phyloP scores from a whole-genome alignment of 2,797 vertebrate species.

The Esox masquinongy region DNA sequence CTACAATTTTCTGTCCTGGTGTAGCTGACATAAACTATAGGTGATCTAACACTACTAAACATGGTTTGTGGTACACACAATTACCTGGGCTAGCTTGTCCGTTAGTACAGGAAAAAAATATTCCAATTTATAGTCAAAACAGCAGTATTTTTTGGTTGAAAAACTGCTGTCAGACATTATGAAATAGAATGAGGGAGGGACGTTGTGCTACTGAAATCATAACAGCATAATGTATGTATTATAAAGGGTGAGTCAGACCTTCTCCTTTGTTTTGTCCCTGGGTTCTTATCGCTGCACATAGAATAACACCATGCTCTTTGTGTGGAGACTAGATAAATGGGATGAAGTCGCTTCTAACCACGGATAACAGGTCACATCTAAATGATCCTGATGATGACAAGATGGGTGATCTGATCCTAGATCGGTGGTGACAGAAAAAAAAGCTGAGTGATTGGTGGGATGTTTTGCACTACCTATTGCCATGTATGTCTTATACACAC shows the following conservation, averaged over 20 bases:
- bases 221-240: not conserved
- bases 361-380: not conserved
- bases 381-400: not conserved
- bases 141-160: not conserved
- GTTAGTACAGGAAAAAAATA: not conserved
- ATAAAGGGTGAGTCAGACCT: not conserved
- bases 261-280: not conserved
- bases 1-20: not conserved
- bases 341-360: not conserved
- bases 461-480: conserved; percentile 7
- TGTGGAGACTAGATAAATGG: not conserved
- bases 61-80: not conserved
- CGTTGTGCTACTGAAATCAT: not conserved
- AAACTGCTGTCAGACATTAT: not conserved
- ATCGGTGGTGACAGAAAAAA: conserved; percentile 16
- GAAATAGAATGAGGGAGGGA: not conserved
- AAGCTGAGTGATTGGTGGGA: conserved; percentile 5
- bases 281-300: not conserved
- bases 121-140: not conserved
- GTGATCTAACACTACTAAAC: not conserved
- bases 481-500: conserved; percentile 9
- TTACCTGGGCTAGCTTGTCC: not conserved
- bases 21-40: not conserved
- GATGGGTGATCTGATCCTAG: conserved; percentile 20
- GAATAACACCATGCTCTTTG: not conserved